Conservation (phyloP, 2,113 vertebrate genomes). For the human region GRCh38 chr20:285001-285500, state of each 20-base stretch:
- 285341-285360: background rate
- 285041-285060: background rate
- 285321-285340: background rate
- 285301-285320: background rate
- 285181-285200: background rate
- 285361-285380: background rate
- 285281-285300: background rate
- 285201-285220: background rate
- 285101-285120: background rate
- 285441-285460: background rate
- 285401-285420: background rate
- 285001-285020: background rate
- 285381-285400: background rate
- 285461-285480: background rate
- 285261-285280: background rate
- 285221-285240: background rate
- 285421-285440: background rate
- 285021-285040: background rate
- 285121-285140: background rate
- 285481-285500: background rate
- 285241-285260: background rate
- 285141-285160: background rate
- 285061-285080: background rate
- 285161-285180: background rate
- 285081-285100: background rate